These are phyloP conservation scores for Morus bassanus DNA, from an alignment of 2,797 vertebrate species.

Conservation along the genomic window DNA sequence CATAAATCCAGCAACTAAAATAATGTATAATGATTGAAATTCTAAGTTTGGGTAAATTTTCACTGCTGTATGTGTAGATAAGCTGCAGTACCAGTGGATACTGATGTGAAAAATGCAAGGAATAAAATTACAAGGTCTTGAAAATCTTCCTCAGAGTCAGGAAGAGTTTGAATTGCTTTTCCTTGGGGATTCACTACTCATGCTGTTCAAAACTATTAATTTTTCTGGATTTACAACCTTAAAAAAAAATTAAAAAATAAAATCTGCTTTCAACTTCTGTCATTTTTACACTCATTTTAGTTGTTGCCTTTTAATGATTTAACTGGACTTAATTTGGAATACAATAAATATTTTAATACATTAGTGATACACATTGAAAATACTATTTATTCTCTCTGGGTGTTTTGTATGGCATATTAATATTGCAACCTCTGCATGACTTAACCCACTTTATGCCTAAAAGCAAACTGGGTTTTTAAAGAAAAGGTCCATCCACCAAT, in stretches of 20 bases:
- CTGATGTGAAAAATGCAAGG: background rate
- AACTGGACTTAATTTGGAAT: background rate
- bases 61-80: background rate
- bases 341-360: background rate
- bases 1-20: conserved; percentile 15
- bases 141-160: background rate
- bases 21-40: background rate
- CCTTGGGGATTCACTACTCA: background rate
- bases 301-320: background rate
- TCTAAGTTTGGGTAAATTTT: conserved; percentile 3
- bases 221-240: background rate
- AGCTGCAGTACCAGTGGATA: background rate
- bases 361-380: background rate
- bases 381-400: background rate
- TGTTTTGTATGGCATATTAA: background rate
- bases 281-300: background rate
- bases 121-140: background rate
- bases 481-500: background rate
- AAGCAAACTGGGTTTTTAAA: background rate
- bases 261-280: background rate
- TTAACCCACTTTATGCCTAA: background rate
- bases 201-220: background rate
- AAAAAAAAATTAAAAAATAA: background rate
- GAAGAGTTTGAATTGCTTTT: background rate
- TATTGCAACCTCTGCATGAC: background rate